These are phyloP conservation scores for Iguana delicatissima DNA, from an alignment of 2,797 vertebrate genomes.

Conservation along the genomic window DNA sequence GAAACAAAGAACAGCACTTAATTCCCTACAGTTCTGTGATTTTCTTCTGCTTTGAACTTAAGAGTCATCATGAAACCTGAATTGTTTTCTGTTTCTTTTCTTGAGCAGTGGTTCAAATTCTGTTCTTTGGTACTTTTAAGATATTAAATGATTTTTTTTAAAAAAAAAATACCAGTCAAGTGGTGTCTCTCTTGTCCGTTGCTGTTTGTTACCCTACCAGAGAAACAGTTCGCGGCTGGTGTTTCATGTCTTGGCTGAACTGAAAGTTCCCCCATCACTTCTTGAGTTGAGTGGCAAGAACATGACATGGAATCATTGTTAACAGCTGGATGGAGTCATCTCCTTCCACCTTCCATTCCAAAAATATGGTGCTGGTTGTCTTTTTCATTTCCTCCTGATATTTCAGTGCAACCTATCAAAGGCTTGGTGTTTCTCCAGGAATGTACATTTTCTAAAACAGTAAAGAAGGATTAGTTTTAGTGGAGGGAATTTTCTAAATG, in stretches of 20 bases:
- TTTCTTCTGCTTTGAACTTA: neutral
- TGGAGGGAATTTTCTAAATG: rapidly evolving
- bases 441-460: neutral
- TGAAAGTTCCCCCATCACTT: too few relatives aligned
- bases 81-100: neutral
- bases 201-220: rapidly evolving
- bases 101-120: neutral
- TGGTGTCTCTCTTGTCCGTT: neutral
- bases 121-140: neutral
- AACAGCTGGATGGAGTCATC: rapidly evolving
- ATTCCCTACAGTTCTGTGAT: neutral
- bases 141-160: neutral
- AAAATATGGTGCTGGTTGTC: neutral
- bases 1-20: too few relatives aligned
- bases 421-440: neutral
- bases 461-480: neutral
- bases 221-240: neutral
- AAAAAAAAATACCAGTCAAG: neutral
- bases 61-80: neutral
- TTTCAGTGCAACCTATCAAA: neutral
- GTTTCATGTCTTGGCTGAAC: neutral
- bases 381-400: neutral
- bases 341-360: neutral
- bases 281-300: neutral
- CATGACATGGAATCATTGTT: neutral